A percentile compares a stretch with the other conserved stretches of the same genome.
Evolutionary conservation across 1,140 invertebrate genomes (phyloP).

Genomic region (Ceratosolen solmsi): DNA sequence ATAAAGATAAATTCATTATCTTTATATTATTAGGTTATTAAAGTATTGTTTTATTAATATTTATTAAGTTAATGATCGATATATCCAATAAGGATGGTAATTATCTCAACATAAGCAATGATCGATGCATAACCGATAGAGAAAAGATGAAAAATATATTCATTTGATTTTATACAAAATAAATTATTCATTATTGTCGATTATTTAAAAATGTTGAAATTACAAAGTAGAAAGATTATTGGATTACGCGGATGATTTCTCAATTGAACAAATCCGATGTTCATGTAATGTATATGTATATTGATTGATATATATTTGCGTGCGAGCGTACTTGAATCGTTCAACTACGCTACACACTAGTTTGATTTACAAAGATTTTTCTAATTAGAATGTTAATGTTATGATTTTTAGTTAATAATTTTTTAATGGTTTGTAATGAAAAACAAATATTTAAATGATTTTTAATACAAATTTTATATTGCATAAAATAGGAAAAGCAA

Average conservation of each 20-base stretch:
- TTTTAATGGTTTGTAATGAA: slow-evolving; percentile 26
- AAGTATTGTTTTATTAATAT: slow-evolving; percentile 17
- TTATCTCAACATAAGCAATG: slow-evolving; percentile 34
- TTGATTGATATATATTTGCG: slow-evolving; percentile 36
- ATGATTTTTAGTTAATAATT: slow-evolving; percentile 49
- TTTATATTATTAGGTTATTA: background rate
- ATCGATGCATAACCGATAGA: slow-evolving; percentile 37
- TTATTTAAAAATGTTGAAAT: slow-evolving; percentile 13
- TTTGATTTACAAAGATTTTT: slow-evolving; percentile 44
- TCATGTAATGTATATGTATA: slow-evolving; percentile 43
- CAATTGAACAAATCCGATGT: slow-evolving; percentile 40
- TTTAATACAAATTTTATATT: slow-evolving; percentile 48
- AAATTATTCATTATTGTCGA: background rate
- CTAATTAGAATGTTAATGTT: slow-evolving; percentile 39
- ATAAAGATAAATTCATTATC: slow-evolving; percentile 21
- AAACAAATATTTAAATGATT: slow-evolving; percentile 28
- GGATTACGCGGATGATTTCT: slow-evolving; percentile 40
- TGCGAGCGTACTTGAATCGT: slow-evolving; percentile 28
- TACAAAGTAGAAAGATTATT: slow-evolving; percentile 6
- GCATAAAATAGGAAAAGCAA: slow-evolving; percentile 43
- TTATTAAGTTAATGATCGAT: no score
- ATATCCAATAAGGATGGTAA: background rate
- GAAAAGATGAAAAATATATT: slow-evolving; percentile 30
- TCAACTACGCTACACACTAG: slow-evolving; percentile 46
- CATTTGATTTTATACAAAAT: background rate